Percentiles rank a stretch among this genome's conserved stretches.
Evolutionary conservation across 2,113 vertebrate genomes (phyloP).

Genomic region (Mus spicilegus): DNA sequence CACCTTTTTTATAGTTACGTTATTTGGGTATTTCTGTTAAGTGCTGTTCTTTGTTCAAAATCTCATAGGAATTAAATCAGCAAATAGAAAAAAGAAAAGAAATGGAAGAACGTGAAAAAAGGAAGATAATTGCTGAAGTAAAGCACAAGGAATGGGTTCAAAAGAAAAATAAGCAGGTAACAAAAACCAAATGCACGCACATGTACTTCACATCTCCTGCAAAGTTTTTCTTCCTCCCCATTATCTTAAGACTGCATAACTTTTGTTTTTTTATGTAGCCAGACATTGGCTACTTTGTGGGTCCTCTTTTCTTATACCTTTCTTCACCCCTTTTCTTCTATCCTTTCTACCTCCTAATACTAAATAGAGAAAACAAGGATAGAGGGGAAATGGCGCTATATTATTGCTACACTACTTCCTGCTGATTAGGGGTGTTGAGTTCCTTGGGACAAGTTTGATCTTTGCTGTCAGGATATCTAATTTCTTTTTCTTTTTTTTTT

Average conservation of each 20-base stretch:
- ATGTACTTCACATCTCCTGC: background rate
- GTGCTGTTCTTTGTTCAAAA: slow-evolving; percentile 73
- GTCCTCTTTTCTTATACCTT: too few relatives aligned
- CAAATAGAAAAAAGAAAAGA: slow-evolving; percentile 87
- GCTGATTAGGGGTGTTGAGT: too few relatives aligned
- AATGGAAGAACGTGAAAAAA: slow-evolving; percentile 87
- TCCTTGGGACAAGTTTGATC: too few relatives aligned
- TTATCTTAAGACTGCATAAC: background rate
- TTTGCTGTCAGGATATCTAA: too few relatives aligned
- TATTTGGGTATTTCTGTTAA: slow-evolving; percentile 38
- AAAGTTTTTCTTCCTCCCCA: background rate
- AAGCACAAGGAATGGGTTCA: slow-evolving; percentile 94
- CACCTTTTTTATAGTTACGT: background rate
- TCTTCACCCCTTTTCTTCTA: too few relatives aligned
- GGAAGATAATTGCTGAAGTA: slow-evolving; percentile 88
- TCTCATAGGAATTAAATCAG: slow-evolving; percentile 85
- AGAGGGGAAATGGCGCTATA: too few relatives aligned
- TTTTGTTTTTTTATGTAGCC: background rate
- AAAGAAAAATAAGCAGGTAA: slow-evolving; percentile 92
- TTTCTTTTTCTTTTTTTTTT: too few relatives aligned
- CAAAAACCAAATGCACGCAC: background rate
- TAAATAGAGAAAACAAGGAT: too few relatives aligned
- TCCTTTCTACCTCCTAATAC: too few relatives aligned
- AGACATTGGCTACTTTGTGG: too few relatives aligned
- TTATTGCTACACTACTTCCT: too few relatives aligned